phyloP scores from a whole-genome alignment of 2,113 vertebrate genomes.

The Emydura subglobosa region DNA sequence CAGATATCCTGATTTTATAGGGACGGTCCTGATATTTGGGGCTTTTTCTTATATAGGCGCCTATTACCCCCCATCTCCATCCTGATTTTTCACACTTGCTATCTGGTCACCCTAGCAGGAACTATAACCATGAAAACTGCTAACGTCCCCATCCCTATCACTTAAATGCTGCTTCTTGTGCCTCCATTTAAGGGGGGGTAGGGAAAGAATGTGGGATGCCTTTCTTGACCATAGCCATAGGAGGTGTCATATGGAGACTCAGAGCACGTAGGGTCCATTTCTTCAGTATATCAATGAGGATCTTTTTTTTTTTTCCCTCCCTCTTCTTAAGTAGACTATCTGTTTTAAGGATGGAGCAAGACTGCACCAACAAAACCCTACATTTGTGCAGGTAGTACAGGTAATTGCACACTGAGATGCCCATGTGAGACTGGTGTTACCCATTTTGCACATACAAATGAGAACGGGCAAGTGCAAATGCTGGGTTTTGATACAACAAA shows the following conservation, averaged over 20 bases:
- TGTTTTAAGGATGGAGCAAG: not conserved
- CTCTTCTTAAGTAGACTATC: not conserved
- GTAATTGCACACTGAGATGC: not conserved
- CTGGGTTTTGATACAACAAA: not conserved
- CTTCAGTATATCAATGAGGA: not conserved
- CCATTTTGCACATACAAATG: not conserved
- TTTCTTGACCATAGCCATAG: not conserved
- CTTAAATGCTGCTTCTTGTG: not conserved
- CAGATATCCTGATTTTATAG: too few species aligned
- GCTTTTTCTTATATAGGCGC: too few species aligned
- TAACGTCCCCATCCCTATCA: not conserved
- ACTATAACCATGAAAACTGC: not conserved
- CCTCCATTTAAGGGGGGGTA: not conserved
- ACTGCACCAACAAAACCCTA: not conserved
- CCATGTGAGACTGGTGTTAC: conserved; percentile 18
- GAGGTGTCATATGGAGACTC: not conserved
- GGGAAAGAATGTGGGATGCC: fast-evolving
- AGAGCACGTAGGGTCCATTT: not conserved
- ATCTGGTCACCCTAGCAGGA: not conserved
- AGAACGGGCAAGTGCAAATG: not conserved
- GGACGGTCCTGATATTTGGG: too few species aligned
- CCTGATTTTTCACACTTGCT: too few species aligned
- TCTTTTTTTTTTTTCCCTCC: not conserved
- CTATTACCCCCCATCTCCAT: too few species aligned
- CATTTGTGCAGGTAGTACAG: not conserved